Evolutionary conservation across 2,888 invertebrate species (phyloP), one percentile per base, ranked within the genome.

Genomic region (Anodontia alba): DNA sequence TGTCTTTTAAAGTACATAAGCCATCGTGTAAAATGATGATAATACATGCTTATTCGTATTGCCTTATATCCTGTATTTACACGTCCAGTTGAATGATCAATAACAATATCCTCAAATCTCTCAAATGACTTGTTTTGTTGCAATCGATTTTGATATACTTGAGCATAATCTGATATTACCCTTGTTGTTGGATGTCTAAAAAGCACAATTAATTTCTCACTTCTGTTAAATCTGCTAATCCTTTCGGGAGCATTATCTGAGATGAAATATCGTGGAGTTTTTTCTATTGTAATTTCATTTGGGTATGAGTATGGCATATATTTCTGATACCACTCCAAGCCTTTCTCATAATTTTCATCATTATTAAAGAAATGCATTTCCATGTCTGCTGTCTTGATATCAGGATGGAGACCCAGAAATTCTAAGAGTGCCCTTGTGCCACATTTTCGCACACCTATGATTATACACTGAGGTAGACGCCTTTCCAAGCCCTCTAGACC

Each of bases 321-420:
- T 62, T 91, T 90, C 31, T 91, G 85, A 83, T 99, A 99, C 99
- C 99, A 99, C 83, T 99, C 98, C 80, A 98, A 95, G 0, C 99
- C 99, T 86, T 96, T 96, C 74, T 96, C 96, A 94, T 98, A 99
- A 94, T 98, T 98, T 91, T 92, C 90, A 75, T 95, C 94, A 74
- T 98, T 96, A 95, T 99, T 99, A 95, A 99, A 99, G 95, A 99
- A 99, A 95, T 99, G 99, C 70, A 99, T 97, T 95, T 99, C 99
- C 36, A 98, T 98, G 33, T 98, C 97, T 0, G 98, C 98, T 93
- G 98, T 98, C 94, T 98, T 97, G 80, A 99, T 97, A 95, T 97
- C 96, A 17, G 94, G 94, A 88, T 95, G 94, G n/a, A 94, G 88
- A 76, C 90, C 90, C 33, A 94, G 91, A 77, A 95, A 95, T 87